These are phyloP conservation scores for Drosophila pseudotakahashii DNA, from an alignment of 2,888 invertebrate species.

Conservation along the genomic window DNA sequence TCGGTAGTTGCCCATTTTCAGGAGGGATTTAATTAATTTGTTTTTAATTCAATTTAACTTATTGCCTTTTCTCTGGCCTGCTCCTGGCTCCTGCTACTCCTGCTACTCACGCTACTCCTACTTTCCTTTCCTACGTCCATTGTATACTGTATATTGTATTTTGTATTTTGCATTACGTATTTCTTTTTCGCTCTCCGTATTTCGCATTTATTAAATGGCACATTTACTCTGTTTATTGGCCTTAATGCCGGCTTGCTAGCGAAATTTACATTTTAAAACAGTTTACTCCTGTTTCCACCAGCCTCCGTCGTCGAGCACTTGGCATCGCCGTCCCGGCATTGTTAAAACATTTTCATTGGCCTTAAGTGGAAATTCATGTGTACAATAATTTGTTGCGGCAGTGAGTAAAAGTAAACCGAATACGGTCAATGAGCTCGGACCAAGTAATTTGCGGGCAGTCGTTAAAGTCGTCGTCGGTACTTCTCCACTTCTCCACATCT, in stretches of 20 bases:
- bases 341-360: slow-evolving; percentile 78
- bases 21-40: slow-evolving; percentile 76
- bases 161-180: slow-evolving; percentile 30
- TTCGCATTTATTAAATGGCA: slow-evolving; percentile 73
- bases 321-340: slow-evolving; percentile 45
- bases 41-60: slow-evolving; percentile 79
- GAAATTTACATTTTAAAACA: slow-evolving; percentile 79
- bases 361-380: slow-evolving; percentile 79
- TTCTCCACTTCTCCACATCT: background rate
- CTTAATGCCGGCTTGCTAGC: slow-evolving; percentile 75
- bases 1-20: slow-evolving; percentile 50
- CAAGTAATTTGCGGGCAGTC: slow-evolving; percentile 38
- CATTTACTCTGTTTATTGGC: slow-evolving; percentile 79
- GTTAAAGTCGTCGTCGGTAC: slow-evolving; percentile 17
- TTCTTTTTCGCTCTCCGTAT: slow-evolving; percentile 49
- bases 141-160: slow-evolving; percentile 9
- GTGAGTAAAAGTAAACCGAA: slow-evolving; percentile 48
- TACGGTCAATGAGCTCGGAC: slow-evolving; percentile 69
- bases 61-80: slow-evolving; percentile 58
- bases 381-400: slow-evolving; percentile 75
- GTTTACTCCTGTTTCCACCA: slow-evolving; percentile 53
- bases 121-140: background rate
- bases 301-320: slow-evolving; percentile 14
- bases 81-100: background rate
- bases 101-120: too few species aligned